phyloP scores from a whole-genome alignment of 2,888 invertebrate genomes.

The Pseudolycoriella hygida region DNA sequence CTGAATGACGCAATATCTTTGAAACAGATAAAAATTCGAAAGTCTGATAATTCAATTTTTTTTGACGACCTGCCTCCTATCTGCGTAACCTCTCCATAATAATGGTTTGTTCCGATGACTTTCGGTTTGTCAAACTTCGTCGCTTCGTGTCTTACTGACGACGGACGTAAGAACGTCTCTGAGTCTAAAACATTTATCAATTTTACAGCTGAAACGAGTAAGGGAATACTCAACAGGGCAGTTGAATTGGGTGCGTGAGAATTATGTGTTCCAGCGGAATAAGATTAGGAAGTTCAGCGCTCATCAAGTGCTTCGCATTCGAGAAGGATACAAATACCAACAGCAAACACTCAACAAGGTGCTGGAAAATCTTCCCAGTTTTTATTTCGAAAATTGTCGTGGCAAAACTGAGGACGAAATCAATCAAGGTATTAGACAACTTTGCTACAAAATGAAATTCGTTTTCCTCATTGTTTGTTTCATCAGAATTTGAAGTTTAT shows the following conservation, averaged over 20 bases:
- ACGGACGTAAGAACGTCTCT: no score
- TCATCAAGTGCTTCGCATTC: constrained; percentile 71
- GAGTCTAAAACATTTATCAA: constrained; percentile 11
- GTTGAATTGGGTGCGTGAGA: constrained; percentile 85
- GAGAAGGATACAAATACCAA: constrained; percentile 90
- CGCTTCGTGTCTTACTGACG: no score
- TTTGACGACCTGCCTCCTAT: no score
- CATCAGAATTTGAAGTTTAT: constrained; percentile 26
- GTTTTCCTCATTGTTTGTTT: background rate
- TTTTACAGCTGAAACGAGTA: constrained; percentile 68
- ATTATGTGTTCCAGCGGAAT: constrained; percentile 88
- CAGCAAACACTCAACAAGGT: constrained; percentile 90
- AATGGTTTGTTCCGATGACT: no score
- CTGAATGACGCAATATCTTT: no score
- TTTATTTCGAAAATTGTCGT: constrained; percentile 86
- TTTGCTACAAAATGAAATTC: background rate
- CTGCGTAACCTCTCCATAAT: no score
- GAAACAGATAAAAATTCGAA: no score
- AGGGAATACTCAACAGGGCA: constrained; percentile 83
- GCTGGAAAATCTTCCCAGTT: constrained; percentile 74
- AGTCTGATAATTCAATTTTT: no score
- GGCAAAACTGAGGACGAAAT: constrained; percentile 45
- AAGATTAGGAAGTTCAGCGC: constrained; percentile 89
- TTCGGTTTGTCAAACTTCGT: no score
- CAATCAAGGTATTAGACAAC: constrained; percentile 20